Base-by-base conservation (phyloP, 2,113 vertebrate species). In the Zosterops pallidus region DNA sequence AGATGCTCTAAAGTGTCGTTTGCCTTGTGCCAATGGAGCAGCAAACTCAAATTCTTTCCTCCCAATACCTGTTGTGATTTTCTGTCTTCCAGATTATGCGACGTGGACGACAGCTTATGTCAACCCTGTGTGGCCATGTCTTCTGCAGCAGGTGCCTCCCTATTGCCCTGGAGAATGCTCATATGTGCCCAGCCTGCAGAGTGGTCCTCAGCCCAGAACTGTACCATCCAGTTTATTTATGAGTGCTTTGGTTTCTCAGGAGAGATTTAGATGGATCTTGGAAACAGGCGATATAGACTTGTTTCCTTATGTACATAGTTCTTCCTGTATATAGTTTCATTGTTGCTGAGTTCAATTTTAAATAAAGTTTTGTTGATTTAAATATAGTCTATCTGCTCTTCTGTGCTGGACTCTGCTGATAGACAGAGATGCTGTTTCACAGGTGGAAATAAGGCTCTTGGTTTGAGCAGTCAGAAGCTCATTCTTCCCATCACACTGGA, bases 291-390 rank as follows among this genome's bases (percentile, higher is more conserved):
- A 4, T 28, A 4, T 42, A 35, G 19, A 29, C 4, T 52, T 35
- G 6, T 50, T 62, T 35, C 31, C 50, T 71, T 5, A 4, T 16
- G 16, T 31, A 14, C 6, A 11, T 24, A 52, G 56, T 62, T 83
- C 9, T 83, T 83, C 33, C 8, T 37, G 8, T 62, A 31, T 15
- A 12, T 37, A 97, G 86, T 97, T 97, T 60, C 24, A 6, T 33
- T 91, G 52, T 92, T 87, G 89, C 65, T 96, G 59, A 90, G 84
- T 96, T 97, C 96, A 96, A 94, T 85, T 94, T 14, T 91, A 80
- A 94, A 31, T 72, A 71, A 63, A 72, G 21, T 72, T 33, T 72
- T 53, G 26, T 53, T 63, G 12, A 7, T 47, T 63, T 21, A 24
- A 79, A 35, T 47, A 4, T 1, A n/a, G 29, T 94, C 64, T 78